Conservation (phyloP, 2,113 vertebrate genomes). For the Peucedramus taeniatus region DNA sequence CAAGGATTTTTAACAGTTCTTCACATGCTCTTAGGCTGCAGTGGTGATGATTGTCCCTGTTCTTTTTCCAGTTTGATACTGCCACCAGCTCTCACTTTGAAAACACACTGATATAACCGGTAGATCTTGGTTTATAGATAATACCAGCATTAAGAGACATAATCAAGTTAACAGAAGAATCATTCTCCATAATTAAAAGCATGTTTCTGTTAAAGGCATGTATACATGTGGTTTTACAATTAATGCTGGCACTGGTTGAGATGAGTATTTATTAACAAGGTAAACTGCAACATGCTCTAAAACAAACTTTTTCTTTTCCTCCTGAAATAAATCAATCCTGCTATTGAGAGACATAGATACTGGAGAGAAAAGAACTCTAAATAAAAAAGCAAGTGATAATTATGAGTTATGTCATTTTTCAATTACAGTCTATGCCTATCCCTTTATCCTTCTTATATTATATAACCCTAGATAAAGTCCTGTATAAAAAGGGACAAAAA, state of each 20-base stretch:
- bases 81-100: not conserved
- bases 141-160: not conserved
- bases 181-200: not conserved
- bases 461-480: not conserved
- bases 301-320: not conserved
- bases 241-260: not conserved
- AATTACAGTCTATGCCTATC: not conserved
- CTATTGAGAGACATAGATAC: not conserved
- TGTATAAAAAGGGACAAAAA: not conserved
- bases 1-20: not conserved
- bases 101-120: not conserved
- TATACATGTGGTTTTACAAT: not conserved
- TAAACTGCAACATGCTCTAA: not conserved
- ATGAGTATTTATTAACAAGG: not conserved
- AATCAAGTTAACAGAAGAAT: not conserved
- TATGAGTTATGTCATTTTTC: not conserved
- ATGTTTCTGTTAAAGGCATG: not conserved
- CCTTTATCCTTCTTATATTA: not conserved
- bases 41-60: fast-evolving
- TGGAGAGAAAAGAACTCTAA: not conserved
- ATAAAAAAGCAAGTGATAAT: not conserved
- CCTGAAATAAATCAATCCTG: not conserved
- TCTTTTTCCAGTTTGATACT: not conserved
- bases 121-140: not conserved
- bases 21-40: not conserved